Conservation (phyloP, 2,888 invertebrate genomes). For the Ennomos erosarius region DNA sequence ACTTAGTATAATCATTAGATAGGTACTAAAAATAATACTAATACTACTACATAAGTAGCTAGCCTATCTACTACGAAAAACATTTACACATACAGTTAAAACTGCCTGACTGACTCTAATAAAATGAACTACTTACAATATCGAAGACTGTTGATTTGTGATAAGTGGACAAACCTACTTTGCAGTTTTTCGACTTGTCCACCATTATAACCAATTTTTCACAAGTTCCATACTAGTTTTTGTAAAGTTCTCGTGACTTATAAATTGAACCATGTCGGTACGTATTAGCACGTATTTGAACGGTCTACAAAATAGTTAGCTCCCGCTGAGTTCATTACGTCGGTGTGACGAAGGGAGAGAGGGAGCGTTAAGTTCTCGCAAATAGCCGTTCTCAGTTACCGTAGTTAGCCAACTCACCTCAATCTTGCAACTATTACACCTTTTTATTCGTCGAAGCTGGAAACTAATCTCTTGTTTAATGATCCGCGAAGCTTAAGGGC, state of each 20-base stretch:
- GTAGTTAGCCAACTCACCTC: constrained; percentile 43
- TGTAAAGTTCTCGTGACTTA: not conserved
- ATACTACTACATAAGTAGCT: no score
- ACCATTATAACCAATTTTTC: no score
- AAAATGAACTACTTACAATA: no score
- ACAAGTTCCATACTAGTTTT: no score
- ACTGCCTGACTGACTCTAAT: no score
- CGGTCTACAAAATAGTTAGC: constrained; percentile 15
- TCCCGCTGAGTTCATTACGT: constrained; percentile 24
- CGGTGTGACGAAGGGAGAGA: constrained; percentile 29
- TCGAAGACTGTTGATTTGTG: no score
- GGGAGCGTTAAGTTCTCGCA: constrained; percentile 32
- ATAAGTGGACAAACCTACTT: no score
- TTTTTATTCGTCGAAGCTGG: constrained; percentile 51
- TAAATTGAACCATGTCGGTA: constrained; percentile 7
- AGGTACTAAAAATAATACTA: no score
- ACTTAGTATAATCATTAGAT: no score
- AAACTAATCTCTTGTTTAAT: constrained; percentile 64
- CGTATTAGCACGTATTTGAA: constrained; percentile 22
- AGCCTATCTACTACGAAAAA: no score
- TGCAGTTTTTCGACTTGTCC: no score
- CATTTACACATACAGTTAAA: no score
- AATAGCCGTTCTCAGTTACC: constrained; percentile 41
- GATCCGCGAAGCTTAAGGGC: constrained; percentile 56
- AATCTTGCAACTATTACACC: constrained; percentile 50